phyloP scores from a whole-genome alignment of 2,888 invertebrate genomes.

The Protophormia terraenovae region DNA sequence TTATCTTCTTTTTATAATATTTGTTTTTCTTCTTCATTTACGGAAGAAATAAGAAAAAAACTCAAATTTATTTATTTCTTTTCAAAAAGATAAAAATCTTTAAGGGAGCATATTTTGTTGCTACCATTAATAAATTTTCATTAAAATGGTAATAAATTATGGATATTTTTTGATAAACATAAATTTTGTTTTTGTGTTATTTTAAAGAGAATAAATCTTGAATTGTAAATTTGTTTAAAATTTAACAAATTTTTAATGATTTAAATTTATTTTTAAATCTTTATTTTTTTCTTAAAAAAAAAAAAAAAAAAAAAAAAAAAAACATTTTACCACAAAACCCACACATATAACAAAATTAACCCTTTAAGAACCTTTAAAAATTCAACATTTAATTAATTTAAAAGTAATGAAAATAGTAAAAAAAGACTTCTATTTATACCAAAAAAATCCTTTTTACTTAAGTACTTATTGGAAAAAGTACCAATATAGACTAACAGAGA shows the following conservation, averaged over 20 bases:
- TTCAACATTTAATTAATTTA: too few relatives aligned
- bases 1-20: neutral
- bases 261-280: too few relatives aligned
- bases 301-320: too few relatives aligned
- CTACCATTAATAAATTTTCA: constrained; percentile 53
- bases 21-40: neutral
- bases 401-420: too few relatives aligned
- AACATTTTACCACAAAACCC: constrained; percentile 45
- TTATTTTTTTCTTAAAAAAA: too few relatives aligned
- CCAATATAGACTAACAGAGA: too few relatives aligned
- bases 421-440: too few relatives aligned
- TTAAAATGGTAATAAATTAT: constrained; percentile 42
- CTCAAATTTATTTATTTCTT: neutral
- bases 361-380: neutral
- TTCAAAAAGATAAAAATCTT: constrained; percentile 45
- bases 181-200: neutral
- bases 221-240: neutral
- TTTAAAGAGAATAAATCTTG: neutral
- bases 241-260: constrained; percentile 16
- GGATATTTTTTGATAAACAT: constrained; percentile 18
- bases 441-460: too few relatives aligned
- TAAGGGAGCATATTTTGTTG: constrained; percentile 16
- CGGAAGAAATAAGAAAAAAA: too few relatives aligned
- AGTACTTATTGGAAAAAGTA: too few relatives aligned
- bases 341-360: constrained; percentile 10